phyloP scores from a whole-genome alignment of 2,113 vertebrate genomes.

The Antechinus flavipes region DNA sequence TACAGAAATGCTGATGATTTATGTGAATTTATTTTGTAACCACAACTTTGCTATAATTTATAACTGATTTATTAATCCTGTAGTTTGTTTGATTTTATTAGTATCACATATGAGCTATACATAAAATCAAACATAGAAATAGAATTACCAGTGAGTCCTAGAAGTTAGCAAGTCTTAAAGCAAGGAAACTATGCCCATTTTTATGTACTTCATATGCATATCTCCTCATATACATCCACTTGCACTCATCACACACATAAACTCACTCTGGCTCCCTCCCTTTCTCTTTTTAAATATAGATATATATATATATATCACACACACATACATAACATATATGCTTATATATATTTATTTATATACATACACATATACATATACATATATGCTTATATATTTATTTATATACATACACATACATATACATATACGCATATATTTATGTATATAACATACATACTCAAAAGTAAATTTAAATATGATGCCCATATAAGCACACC shows the following conservation, averaged over 20 bases:
- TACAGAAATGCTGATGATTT: too few species aligned
- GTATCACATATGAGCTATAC: neutral
- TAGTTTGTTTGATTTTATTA: neutral
- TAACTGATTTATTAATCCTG: neutral
- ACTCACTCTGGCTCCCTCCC: neutral
- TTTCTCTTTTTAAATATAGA: neutral
- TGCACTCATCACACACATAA: neutral
- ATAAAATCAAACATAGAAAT: neutral
- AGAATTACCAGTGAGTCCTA: neutral
- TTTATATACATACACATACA: too few species aligned
- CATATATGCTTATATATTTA: too few species aligned
- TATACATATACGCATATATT: too few species aligned
- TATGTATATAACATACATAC: too few species aligned
- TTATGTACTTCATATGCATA: neutral
- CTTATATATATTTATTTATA: too few species aligned
- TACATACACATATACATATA: too few species aligned
- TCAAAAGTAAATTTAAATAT: neutral
- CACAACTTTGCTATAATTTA: neutral
- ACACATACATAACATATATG: too few species aligned
- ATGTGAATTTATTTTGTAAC: too few species aligned
- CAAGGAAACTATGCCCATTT: neutral
- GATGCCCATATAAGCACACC: neutral
- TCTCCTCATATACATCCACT: neutral
- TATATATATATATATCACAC: neutral
- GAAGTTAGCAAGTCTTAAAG: neutral